Evolutionary conservation across 2,797 vertebrate genomes (phyloP), one percentile per base, ranked within the genome.

Genomic region (Tragelaphus eurycerus): DNA sequence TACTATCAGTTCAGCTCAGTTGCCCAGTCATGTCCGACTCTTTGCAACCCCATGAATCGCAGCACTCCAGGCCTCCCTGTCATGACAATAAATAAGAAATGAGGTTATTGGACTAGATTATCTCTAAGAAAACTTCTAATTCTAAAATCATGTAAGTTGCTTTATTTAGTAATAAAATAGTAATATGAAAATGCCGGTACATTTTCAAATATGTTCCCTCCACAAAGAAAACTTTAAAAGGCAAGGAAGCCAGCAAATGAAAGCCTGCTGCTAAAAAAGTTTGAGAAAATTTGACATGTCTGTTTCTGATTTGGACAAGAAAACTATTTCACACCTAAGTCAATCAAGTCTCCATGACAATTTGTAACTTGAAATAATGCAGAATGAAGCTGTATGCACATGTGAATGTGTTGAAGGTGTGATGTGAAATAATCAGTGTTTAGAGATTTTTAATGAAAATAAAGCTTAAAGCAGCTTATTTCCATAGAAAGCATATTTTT

Each of bases 301-400:
- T 87, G 52, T 92, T 52, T 57, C 34, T 92, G 31, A 88, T 27
- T 48, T 27, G 93, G 67, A 57, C 3, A 92, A 95, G 86, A 93
- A 97, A 93, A 89, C 78, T 46, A 88, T 96, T 95, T 94, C 76
- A 95, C 12, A 96, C 11, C 55, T 90, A 89, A 71, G 7, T 88
- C 76, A 95, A 29, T 94, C 46, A 96, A 95, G 48, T 82, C 38
- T 84, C 62, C 29, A 87, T 86, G 67, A 90, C 57, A 71, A 97
- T 86, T 71, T 93, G 50, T 90, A 27, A 27, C 55, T 87, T 86
- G 13, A 71, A 92, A 82, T 90, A 89, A 57, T 71, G 4, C 27
- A 86, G 46, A 27, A 6, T 64, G 14, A 12, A 38, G 13, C 12
- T 82, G 15, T 64, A 62, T 55, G n/a, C 43, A 43, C 55, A 27